Evolutionary conservation across 2,113 vertebrate species (phyloP), one percentile per base, ranked within the genome.

Genomic region (Spea multiplicata): DNA sequence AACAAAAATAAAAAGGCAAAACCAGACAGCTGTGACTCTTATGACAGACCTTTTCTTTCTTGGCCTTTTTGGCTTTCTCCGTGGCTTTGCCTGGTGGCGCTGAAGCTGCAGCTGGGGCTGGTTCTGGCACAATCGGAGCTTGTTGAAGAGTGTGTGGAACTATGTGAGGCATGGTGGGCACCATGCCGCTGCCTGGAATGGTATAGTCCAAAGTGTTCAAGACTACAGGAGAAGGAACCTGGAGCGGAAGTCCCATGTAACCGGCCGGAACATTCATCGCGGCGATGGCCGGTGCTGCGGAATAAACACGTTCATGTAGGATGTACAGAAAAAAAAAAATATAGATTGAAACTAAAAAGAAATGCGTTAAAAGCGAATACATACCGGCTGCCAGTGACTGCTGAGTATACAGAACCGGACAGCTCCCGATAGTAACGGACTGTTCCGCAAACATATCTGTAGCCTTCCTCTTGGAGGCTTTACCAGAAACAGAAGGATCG

Each of bases 391-490:
- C 85, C 65, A 90, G 74, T 55, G 93, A 68, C 46, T 94, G 73
- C 57, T 98, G 97, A 71, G 93, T 95, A 84, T 98, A 99, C 53
- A 98, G 90, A 76, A 99, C 96, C 0, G 97, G 90, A 85, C 92
- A 97, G 86, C 97, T 97, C 64, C 97, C 97, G 10, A 99, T 98
- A 53, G 96, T 96, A 70, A 95, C 91, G 0, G 93, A 75, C 61
- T 91, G 89, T 5, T 89, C 87, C 0, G 91, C 86, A 75, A 62
- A 88, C 52, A 92, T 83, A 78, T 92, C 91, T 0, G 81, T 8
- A 0, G 93, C 91, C 85, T 98, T 99, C 59, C 97, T 93, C 84
- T 99, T 99, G 76, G 92, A 85, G 0, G 88, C 89, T 83, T 93
- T 98, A 66, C 90, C 84, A 0, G 88, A 50, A 0, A 81, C 75